phyloP scores from a whole-genome alignment of 2,797 vertebrate genomes.

The Enteromius paludinosus region DNA sequence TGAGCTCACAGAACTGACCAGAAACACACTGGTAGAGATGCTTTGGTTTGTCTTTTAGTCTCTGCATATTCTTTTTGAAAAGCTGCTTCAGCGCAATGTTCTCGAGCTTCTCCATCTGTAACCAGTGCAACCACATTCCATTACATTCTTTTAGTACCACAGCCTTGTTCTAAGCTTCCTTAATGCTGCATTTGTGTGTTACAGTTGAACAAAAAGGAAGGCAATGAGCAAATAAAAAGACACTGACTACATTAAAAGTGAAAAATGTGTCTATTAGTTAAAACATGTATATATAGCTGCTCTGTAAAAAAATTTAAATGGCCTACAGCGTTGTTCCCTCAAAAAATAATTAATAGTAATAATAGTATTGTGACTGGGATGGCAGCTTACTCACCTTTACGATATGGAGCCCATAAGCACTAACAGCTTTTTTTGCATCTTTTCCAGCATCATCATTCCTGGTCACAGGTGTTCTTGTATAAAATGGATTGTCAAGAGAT shows the following conservation, averaged over 20 bases:
- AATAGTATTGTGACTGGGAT: neutral
- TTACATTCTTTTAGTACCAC: neutral
- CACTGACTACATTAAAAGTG: neutral
- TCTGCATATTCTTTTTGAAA: conserved; percentile 75
- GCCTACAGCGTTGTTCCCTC: neutral
- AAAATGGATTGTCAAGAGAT: rapidly evolving
- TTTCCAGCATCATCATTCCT: neutral
- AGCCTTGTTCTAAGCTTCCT: neutral
- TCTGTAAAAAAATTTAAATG: neutral
- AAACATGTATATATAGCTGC: neutral
- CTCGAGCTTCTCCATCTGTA: conserved; percentile 82
- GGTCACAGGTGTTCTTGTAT: conserved; percentile 28
- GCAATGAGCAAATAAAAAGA: neutral
- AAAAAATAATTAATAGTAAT: too few relatives aligned
- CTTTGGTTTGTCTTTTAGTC: conserved; percentile 41
- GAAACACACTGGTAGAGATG: conserved; percentile 81
- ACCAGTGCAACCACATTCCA: conserved; percentile 47
- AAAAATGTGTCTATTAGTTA: neutral
- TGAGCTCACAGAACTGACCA: conserved; percentile 77
- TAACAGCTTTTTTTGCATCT: conserved; percentile 14
- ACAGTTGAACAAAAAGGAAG: neutral
- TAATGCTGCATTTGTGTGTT: neutral
- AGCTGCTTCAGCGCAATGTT: conserved; percentile 73
- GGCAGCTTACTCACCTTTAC: conserved; percentile 72
- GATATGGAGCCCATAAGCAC: conserved; percentile 65